A percentile compares a stretch with the other conserved stretches of the same genome.
phyloP scores from a whole-genome alignment of 2,113 vertebrate species.

The Sminthopsis crassicaudata region DNA sequence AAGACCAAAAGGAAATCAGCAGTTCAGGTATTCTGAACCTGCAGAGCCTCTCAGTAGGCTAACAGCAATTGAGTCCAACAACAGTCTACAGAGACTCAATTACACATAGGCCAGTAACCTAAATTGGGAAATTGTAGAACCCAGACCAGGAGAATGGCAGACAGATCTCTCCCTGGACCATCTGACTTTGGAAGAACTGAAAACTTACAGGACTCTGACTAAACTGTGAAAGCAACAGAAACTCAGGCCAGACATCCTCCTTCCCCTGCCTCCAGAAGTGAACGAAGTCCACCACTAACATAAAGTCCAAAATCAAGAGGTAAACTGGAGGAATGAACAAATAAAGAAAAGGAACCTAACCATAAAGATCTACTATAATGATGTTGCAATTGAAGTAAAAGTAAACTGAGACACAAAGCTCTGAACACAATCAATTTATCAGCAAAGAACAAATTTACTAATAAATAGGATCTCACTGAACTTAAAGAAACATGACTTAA shows the following conservation, averaged over 20 bases:
- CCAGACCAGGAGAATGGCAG: not conserved
- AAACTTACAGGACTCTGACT: not conserved
- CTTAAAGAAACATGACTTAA: not conserved
- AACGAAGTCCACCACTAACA: not conserved
- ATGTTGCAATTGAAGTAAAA: not conserved
- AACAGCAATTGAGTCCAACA: not conserved
- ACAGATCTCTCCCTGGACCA: not conserved
- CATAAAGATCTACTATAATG: not conserved
- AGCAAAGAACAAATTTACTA: not conserved
- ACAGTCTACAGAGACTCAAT: not conserved
- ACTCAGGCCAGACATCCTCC: not conserved
- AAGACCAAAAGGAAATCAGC: not conserved
- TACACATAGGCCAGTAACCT: not conserved
- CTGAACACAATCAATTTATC: not conserved
- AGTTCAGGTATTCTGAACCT: not conserved
- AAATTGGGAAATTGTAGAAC: not conserved
- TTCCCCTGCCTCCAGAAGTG: not conserved
- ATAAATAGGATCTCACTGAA: not conserved
- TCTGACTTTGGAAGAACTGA: not conserved
- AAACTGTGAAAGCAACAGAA: not conserved
- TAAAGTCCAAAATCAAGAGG: not conserved
- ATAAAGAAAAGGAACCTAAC: not conserved
- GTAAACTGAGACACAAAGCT: not conserved
- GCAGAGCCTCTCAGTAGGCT: not conserved
- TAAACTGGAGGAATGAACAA: not conserved